Evolutionary conservation across 2,113 vertebrate species (phyloP).

Genomic region (Zosterops lateralis): DNA sequence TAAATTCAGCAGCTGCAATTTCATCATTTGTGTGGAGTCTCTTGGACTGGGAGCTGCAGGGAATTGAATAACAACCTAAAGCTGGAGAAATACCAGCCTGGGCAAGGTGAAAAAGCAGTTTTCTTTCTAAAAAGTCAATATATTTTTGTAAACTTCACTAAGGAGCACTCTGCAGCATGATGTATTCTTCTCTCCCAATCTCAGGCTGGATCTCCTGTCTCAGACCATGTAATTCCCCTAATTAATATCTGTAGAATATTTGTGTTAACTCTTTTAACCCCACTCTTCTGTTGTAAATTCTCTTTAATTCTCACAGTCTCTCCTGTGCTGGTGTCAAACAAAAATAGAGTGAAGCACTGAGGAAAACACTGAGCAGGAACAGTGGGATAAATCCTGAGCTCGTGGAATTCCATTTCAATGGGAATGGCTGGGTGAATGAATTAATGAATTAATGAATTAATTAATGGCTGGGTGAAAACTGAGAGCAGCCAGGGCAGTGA

Average conservation of each 20-base stretch:
- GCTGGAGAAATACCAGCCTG: background rate
- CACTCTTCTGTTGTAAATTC: background rate
- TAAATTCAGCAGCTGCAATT: conserved; percentile 39
- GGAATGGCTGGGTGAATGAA: background rate
- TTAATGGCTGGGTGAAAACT: background rate
- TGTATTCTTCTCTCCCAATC: background rate
- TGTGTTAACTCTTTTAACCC: background rate
- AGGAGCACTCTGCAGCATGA: background rate
- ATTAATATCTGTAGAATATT: background rate
- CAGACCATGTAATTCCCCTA: background rate
- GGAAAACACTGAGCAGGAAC: background rate
- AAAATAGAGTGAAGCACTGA: background rate
- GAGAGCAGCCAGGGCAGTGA: background rate
- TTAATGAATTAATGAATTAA: background rate
- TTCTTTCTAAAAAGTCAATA: background rate
- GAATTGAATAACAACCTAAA: background rate
- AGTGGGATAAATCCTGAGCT: background rate
- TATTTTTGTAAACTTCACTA: background rate
- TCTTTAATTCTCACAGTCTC: background rate
- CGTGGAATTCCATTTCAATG: background rate
- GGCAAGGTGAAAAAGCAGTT: background rate
- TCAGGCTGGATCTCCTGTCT: background rate
- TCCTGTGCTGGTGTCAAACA: background rate
- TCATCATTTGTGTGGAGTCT: background rate
- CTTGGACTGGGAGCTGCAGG: background rate